phyloP scores from a whole-genome alignment of 1,140 invertebrate genomes.

The Temnothorax nylanderi region DNA sequence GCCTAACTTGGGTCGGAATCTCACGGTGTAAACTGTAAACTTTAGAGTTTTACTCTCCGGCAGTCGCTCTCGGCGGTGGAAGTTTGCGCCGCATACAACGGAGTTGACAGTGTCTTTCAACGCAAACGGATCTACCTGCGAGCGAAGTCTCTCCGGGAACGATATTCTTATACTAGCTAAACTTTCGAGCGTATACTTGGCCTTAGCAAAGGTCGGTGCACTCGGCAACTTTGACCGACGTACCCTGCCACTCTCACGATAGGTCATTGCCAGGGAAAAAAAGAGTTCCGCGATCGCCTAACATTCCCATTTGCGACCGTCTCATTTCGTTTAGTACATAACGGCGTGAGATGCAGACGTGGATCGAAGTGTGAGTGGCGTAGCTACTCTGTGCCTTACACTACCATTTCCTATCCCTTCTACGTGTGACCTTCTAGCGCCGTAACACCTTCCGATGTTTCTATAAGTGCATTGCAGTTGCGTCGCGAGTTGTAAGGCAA shows the following conservation, averaged over 20 bases:
- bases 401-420: slow-evolving; percentile 31
- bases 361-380: not conserved
- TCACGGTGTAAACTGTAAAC: slow-evolving; percentile 1
- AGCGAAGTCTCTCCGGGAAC: not conserved
- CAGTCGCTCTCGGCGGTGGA: not conserved
- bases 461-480: not conserved
- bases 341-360: not conserved
- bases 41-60: not conserved
- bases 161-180: not conserved
- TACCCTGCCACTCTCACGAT: not conserved
- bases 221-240: not conserved
- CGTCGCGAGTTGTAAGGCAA: not conserved
- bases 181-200: not conserved
- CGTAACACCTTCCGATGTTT: not conserved
- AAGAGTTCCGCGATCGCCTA: not conserved
- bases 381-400: slow-evolving; percentile 10
- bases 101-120: not conserved
- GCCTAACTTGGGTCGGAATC: not conserved
- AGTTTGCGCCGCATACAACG: not conserved
- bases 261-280: slow-evolving; percentile 16
- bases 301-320: not conserved
- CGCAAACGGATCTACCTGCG: not conserved
- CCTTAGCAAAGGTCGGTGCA: slow-evolving; percentile 8
- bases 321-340: not conserved
- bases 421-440: slow-evolving; percentile 17